Evolutionary conservation across 2,888 invertebrate species (phyloP), one percentile per base, ranked within the genome.

Genomic region (Dinocampus coccinellae): DNA sequence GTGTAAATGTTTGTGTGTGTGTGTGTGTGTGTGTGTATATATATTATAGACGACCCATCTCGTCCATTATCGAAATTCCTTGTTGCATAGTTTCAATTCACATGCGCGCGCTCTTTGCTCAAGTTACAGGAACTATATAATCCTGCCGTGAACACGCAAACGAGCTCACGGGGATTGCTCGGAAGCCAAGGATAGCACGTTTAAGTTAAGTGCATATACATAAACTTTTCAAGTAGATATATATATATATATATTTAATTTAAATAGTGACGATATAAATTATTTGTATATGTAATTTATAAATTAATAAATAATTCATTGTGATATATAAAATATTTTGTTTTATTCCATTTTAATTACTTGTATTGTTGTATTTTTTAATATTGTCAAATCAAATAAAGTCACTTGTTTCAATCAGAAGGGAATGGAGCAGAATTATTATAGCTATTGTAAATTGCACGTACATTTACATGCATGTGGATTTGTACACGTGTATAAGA

Each of bases 201-300:
- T n/a, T n/a, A n/a, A 76, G 80, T 79, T 82, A 83, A 83, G 83
- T 83, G 82, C 82, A 58, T 26, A 53, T 33, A 16, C 16, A 58
- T 11, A 61, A 61, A 36, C 34, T 36, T 34, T 39, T 61, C 13
- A 16, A 58, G 24, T 39, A 16, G 58, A 6, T 20, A n/a, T 47
- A 20, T 9, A 36, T 10, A 9, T 20, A n/a, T n/a, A 16, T 47
- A 16, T n/a, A 47, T n/a, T 33, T 29, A n/a, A 33, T 58, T 6
- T 33, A 33, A 16, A 33, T 29, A 7, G 13, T 58, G 10, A 16
- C 20, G 7, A 1, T 58, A n/a, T 2, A 33, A 16, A 16, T 33
- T 16, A 6, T 34, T 29, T 29, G 3, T 7, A 29, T 29, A 29
- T 29, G 29, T 29, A 29, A 29, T 29, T 29, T 29, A 29, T 29